Evolutionary conservation across 2,113 vertebrate species (phyloP).

Genomic region (Epinephelus moara): DNA sequence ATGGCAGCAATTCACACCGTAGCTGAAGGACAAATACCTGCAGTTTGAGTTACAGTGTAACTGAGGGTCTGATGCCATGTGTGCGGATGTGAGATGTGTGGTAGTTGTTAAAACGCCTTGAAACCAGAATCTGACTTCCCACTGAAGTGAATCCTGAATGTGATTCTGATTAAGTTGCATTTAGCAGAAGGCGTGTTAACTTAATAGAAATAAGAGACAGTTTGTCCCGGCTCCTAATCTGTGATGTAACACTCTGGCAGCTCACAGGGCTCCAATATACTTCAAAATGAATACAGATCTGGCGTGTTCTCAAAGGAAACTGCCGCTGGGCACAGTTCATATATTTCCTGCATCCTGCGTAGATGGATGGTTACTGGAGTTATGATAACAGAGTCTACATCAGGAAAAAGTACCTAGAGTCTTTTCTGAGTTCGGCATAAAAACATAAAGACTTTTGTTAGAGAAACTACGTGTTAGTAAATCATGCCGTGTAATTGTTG

Average conservation of each 20-base stretch:
- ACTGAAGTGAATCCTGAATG: constrained; percentile 25
- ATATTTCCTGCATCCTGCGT: constrained; percentile 8
- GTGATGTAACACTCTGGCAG: constrained; percentile 31
- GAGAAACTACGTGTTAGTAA: no score
- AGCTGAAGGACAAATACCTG: constrained; percentile 27
- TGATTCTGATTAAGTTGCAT: constrained; percentile 45
- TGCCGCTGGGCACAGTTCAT: background rate
- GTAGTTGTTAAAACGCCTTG: constrained; percentile 35
- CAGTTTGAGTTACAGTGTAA: constrained; percentile 8
- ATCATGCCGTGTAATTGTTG: background rate
- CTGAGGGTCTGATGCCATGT: background rate
- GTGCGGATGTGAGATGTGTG: constrained; percentile 12
- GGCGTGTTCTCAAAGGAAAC: constrained; percentile 3
- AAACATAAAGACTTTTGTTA: background rate
- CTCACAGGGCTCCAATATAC: background rate
- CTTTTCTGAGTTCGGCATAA: no score
- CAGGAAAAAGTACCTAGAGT: background rate
- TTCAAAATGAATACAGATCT: constrained; percentile 2
- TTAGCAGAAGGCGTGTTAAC: background rate
- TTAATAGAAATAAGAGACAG: constrained; percentile 14
- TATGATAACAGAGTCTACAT: background rate
- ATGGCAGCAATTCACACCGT: constrained; percentile 14
- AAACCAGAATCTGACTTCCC: background rate
- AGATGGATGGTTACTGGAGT: background rate
- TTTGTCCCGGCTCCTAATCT: constrained; percentile 26